These are phyloP conservation scores for Protobothrops mucrosquamatus DNA, from an alignment of 2,113 vertebrate species.

Conservation along the genomic window DNA sequence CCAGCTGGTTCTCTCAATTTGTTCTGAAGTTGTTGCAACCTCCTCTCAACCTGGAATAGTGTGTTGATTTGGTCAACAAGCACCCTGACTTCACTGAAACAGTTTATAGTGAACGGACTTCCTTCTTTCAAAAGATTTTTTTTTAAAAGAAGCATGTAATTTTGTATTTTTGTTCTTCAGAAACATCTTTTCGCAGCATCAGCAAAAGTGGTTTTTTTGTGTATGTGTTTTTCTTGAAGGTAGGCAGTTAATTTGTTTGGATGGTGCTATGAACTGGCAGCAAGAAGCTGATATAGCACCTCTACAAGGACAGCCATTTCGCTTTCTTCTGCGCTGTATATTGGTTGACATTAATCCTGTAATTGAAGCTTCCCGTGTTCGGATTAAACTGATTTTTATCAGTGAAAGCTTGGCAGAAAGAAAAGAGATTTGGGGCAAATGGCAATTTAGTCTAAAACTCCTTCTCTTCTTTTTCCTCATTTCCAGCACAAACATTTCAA, in stretches of 20 bases:
- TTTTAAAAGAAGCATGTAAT: background rate
- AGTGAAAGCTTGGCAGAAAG: constrained; percentile 48
- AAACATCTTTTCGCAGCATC: background rate
- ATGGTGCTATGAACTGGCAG: constrained; percentile 14
- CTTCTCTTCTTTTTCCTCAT: constrained; percentile 17
- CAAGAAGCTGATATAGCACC: background rate
- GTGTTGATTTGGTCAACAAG: background rate
- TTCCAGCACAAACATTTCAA: background rate
- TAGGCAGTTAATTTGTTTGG: constrained; percentile 23
- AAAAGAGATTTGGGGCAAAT: constrained; percentile 37
- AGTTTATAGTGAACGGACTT: background rate
- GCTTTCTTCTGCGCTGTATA: constrained; percentile 28
- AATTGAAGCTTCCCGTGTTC: constrained; percentile 52
- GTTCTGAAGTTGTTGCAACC: background rate
- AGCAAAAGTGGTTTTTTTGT: background rate
- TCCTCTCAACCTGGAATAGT: background rate
- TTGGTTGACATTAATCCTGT: constrained; percentile 55
- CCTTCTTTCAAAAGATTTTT: constrained; percentile 1
- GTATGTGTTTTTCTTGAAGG: background rate
- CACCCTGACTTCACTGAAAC: background rate
- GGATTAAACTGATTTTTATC: constrained; percentile 55
- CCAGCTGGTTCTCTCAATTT: no score
- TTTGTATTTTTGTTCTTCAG: background rate
- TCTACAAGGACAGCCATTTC: constrained; percentile 11
- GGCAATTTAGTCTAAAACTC: constrained; percentile 39